Base-by-base conservation (phyloP, 2,888 invertebrate genomes). In the Drosophila macrospina region DNA sequence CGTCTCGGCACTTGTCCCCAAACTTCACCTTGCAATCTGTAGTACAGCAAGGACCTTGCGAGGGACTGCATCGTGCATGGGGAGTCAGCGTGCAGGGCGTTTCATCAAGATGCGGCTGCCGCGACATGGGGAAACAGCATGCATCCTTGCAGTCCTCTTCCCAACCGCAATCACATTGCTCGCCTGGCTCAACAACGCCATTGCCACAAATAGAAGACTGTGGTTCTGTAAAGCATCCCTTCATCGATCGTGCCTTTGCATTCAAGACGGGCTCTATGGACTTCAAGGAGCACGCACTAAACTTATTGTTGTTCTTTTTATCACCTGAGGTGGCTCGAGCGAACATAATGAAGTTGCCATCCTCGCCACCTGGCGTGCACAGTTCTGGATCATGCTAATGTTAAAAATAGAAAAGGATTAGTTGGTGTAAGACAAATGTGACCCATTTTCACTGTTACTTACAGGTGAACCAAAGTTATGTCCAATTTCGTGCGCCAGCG, bases 341-440 rank as follows among this genome's bases (percentile, higher is more conserved):
- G 93, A 99, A 99, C 99, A 99, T 99, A 90, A 99, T 99, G 93
- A 96, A 99, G 94, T 99, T 99, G 42, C 99, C 99, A 91, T 97
- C 97, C 90, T 98, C 97, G 15, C 97, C 98, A 62, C 98, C 98
- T 4, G 98, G 98, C 0, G 98, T 97, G 92, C 96, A 98, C 90
- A 95, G 95, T 92, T 98, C 98, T 0, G 98, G 98, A 93, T 99
- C 98, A 91, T 99, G 98, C 98, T 98, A 92, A 8, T 2, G 0
- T 1, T 10, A 1, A 5, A 7, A 13, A 11, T 36, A 26, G 2
- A 7, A 0, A 5, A 3, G 1, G 1, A 26, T 34, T 15, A n/a
- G 13, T 4, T 16, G 5, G 4, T 8, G 5, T 4, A 1, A 34
- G 16, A 11, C 0, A 6, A 1, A 34, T 1, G 0, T 0, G 7